Evolutionary conservation across 2,113 vertebrate genomes (phyloP).

Genomic region (Rhynchomys soricoides): DNA sequence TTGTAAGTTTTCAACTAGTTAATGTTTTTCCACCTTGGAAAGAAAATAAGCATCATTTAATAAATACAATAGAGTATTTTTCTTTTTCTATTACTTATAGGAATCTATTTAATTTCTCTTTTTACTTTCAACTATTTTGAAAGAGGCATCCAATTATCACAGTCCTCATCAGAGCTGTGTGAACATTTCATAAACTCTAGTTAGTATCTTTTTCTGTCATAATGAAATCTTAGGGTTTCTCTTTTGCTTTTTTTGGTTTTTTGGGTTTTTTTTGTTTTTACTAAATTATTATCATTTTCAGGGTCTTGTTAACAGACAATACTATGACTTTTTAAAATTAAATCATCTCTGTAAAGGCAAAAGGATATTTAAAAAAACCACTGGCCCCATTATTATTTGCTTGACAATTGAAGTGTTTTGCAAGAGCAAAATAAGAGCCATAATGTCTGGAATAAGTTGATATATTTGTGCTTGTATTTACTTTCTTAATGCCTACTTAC

Average conservation of each 20-base stretch:
- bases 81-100: neutral
- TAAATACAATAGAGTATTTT: neutral
- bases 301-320: neutral
- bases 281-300: neutral
- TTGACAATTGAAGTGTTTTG: neutral
- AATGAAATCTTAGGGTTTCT: neutral
- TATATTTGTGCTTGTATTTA: neutral
- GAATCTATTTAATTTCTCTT: neutral
- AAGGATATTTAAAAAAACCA: neutral
- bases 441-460: neutral
- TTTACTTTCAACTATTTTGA: neutral
- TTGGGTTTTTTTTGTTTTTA: neutral
- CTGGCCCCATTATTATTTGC: neutral
- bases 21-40: neutral
- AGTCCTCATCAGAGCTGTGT: neutral
- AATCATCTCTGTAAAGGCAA: neutral
- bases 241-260: neutral
- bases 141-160: neutral
- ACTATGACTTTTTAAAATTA: neutral
- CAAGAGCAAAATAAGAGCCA: neutral
- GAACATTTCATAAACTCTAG: neutral
- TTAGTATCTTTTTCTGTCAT: neutral
- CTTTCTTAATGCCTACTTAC: neutral
- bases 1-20: neutral
- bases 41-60: neutral